Base-by-base conservation (phyloP, 2,888 invertebrate species). In the Hirtodrosophila cameraria region DNA sequence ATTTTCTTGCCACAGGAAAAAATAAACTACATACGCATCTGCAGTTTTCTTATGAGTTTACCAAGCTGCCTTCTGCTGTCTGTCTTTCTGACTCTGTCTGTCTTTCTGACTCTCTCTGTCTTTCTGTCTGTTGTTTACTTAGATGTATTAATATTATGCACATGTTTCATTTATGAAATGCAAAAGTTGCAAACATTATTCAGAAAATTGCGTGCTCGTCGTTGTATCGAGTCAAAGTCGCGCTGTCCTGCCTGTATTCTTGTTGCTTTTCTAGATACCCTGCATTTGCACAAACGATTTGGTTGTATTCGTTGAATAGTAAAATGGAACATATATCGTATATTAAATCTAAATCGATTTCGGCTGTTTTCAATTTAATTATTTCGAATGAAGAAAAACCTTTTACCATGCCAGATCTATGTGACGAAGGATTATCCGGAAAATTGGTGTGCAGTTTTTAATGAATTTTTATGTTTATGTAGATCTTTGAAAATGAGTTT, bases 151-250 rank as follows among this genome's bases (percentile, higher is more conserved):
- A 82, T 73, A 65, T 77, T 80, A 82, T 85, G 85, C 83, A 75
- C 85, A 83, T 83, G 85, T 82, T 83, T 85, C 85, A 82, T 82
- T 80, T 80, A 83, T 85, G 76, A 81, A 78, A 75, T 67, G 78
- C 75, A 71, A 75, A 82, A 62, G 53, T 49, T 71, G 65, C 68
- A 78, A 23, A 66, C 39, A 71, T 85, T 75, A 69, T 75, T 71
- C 62, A 43, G 31, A 45, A 54, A 61, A 55, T 38, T 52, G 23
- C 27, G 27, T 30, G 13, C 43, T 33, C 23, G 2, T 48, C 49
- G 25, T 41, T 42, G 11, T 52, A 18, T 31, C 35, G 25, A 27
- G 27, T 15, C 39, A 31, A 41, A 33, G 27, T 30, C 16, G 25
- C 12, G 11, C 9, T 9, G 8, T 20, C 20, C 13, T 53, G 11